Conservation (phyloP, 1,140 invertebrate genomes). For the Zelostemma sp. region DNA sequence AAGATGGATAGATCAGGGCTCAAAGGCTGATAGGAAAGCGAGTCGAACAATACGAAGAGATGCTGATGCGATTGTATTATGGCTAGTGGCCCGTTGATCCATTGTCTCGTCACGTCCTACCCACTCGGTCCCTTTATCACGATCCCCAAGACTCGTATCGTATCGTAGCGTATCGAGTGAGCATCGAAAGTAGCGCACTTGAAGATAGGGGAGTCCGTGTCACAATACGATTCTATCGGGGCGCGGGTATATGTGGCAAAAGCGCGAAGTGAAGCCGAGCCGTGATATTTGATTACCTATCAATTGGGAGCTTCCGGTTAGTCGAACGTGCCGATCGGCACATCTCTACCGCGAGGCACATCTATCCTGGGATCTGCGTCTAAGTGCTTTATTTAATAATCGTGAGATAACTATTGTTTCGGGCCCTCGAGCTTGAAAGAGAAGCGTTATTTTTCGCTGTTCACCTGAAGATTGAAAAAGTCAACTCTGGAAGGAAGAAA, state of each 20-base stretch:
- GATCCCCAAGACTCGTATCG: constrained; percentile 60
- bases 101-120: constrained; percentile 72
- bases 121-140: constrained; percentile 70
- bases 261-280: constrained; percentile 10
- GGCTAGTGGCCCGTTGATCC: constrained; percentile 67
- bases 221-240: constrained; percentile 28
- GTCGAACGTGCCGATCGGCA: constrained; percentile 31
- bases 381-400: neutral
- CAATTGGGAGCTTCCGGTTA: constrained; percentile 49
- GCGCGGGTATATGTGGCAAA: constrained; percentile 12
- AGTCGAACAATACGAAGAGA: constrained; percentile 67
- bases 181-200: constrained; percentile 68
- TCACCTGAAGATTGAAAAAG: too few relatives aligned
- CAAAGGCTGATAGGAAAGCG: constrained; percentile 66
- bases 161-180: constrained; percentile 68
- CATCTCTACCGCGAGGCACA: neutral
- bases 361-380: neutral
- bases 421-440: too few relatives aligned
- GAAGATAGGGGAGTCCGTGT: constrained; percentile 38
- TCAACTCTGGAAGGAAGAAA: too few relatives aligned
- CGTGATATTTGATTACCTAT: constrained; percentile 47
- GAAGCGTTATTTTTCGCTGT: too few relatives aligned
- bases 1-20: constrained; percentile 46
- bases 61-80: constrained; percentile 72
- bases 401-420: neutral